Base-by-base conservation (phyloP, 2,888 invertebrate genomes). In the Watsonalla cultraria region DNA sequence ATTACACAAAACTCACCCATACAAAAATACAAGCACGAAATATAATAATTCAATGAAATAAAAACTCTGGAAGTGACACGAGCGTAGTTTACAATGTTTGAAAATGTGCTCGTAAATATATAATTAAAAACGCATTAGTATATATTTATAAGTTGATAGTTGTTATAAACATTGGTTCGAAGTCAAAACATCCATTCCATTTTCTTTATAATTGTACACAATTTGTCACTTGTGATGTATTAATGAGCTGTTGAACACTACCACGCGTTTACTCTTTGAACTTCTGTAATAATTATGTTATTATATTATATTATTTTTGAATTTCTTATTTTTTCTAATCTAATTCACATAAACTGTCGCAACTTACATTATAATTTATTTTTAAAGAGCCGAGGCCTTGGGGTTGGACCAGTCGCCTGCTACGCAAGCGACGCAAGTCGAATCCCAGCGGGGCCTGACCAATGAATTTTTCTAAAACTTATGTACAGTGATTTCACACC, bases 1-100 rank as follows among this genome's bases (percentile, higher is more conserved):
- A 84, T 86, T 82, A 84, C 78, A 78, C 76, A 79, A 81, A 78
- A 70, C 70, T 73, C 76, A 70, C 72, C 58, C 42, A 42, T 42
- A 68, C 65, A 72, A 61, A 79, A 76, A 74, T 72, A 68, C 74
- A 61, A 72, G 69, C 69, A 68, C 72, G 68, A 69, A 73, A 70
- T 68, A 66, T 70, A 66, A 67, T 64, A 66, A 50, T 24, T 53
- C 61, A 57, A 49, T 52, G 54, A 60, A 53, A 49, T 47, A 47
- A 33, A 52, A 45, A 8, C 42, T 50, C 71, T 78, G 52, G 79
- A 80, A 62, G 65, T 54, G 77, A 52, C 70, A 59, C 49, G 34
- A 47, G 35, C 8, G 11, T 34, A 54, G 34, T 14, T 39, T 49
- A 37, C 51, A 54, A 46, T 7, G 6, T 50, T 35, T 37, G 45